Conservation (phyloP, 2,888 invertebrate genomes). For the Oeneis ivallda region DNA sequence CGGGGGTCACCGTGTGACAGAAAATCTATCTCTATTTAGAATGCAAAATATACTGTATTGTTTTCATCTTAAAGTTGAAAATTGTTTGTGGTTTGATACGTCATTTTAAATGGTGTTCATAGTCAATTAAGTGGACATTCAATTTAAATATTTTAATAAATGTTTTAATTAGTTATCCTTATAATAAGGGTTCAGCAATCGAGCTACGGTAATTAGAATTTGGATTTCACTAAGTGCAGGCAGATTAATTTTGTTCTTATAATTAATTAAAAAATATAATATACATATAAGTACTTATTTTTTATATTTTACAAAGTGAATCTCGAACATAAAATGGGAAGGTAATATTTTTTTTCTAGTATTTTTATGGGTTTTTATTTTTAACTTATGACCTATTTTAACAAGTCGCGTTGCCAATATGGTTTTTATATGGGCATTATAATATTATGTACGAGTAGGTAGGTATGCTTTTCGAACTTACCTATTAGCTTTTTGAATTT, state of each 20-base stretch:
- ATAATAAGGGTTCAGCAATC: slow-evolving; percentile 19
- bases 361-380: background rate
- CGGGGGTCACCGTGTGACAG: background rate
- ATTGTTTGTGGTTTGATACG: background rate
- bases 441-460: too few relatives aligned
- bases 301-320: background rate
- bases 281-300: background rate
- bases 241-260: background rate
- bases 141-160: slow-evolving; percentile 28
- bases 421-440: too few relatives aligned
- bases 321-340: background rate
- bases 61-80: slow-evolving; percentile 3
- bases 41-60: background rate
- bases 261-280: background rate
- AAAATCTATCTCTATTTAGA: background rate
- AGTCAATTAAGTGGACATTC: slow-evolving; percentile 24
- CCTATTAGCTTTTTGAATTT: background rate
- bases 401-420: too few relatives aligned
- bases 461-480: background rate
- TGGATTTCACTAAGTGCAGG: slow-evolving; percentile 2
- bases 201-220: slow-evolving; percentile 9
- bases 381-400: too few relatives aligned
- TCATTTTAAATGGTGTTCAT: slow-evolving; percentile 22
- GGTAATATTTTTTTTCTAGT: background rate
- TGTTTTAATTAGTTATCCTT: slow-evolving; percentile 22